Base-by-base conservation (phyloP, 1,140 invertebrate species). In the Ceratoteleas bidentatus region DNA sequence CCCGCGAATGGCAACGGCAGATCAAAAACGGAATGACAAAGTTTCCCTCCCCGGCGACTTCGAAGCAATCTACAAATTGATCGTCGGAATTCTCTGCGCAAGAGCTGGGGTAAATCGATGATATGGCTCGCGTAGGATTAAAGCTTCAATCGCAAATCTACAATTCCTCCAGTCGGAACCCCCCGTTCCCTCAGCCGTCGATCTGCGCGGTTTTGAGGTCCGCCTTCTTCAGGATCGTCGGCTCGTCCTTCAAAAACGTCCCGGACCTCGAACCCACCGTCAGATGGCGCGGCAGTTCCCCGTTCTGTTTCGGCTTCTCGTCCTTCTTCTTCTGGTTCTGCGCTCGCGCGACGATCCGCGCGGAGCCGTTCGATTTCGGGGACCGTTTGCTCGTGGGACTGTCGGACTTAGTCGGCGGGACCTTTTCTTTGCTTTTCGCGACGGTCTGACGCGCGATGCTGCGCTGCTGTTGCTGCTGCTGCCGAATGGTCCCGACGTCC, bases 161-260 rank as follows among this genome's bases (percentile, higher is more conserved):
- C 24, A 40, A 40, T 40, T 43, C 40, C 9, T n/a, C 2, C 40
- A 1, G 1, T 24, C 24, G 24, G n/a, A n/a, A n/a, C n/a, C n/a
- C n/a, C n/a, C n/a, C n/a, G n/a, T n/a, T 4, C 24, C 24, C 4
- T 77, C 58, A 90, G 74, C 78, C 84, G 62, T 88, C 88, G 36
- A 90, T 90, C 60, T 91, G 88, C 33, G 89, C 85, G 6, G 90
- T 87, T 62, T 90, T 88, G 58, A 92, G 88, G 53, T 91, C 90
- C 3, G 88, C 81, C 36, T 91, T 92, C 52, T 93, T 92, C 13
- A 93, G 85, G 81, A 93, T 91, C 10, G 94, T 90, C 53, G 94
- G 90, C 86, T 95, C 94, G 82, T 95, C 95, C 87, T 95, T 95
- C 7, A 95, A 88, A 84, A 95, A 96, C 0, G 95, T 96, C 9